phyloP scores from a whole-genome alignment of 2,113 vertebrate species.

The Halichoerus grypus region DNA sequence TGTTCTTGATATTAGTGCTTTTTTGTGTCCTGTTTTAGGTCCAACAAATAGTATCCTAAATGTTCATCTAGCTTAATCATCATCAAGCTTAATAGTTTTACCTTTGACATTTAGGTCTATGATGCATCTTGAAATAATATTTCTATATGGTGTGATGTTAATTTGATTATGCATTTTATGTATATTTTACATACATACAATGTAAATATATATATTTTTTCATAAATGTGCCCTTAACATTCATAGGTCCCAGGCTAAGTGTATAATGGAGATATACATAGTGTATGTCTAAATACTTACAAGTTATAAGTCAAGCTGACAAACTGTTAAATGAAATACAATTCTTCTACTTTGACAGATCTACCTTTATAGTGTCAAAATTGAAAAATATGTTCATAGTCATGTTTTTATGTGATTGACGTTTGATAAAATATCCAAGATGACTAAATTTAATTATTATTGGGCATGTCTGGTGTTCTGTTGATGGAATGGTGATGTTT shows the following conservation, averaged over 20 bases:
- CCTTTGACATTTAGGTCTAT: slow-evolving; percentile 7
- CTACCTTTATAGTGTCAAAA: slow-evolving; percentile 5
- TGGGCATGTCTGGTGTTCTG: background rate
- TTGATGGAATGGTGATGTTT: background rate
- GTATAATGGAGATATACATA: slow-evolving; percentile 1
- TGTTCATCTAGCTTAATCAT: background rate
- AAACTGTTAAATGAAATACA: slow-evolving; percentile 29
- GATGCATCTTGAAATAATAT: background rate
- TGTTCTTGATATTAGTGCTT: background rate
- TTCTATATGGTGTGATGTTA: background rate
- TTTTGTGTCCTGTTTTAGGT: background rate
- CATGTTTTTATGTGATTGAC: slow-evolving; percentile 31
- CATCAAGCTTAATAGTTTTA: background rate
- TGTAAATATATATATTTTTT: background rate
- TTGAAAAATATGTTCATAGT: slow-evolving; percentile 39
- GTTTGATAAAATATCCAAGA: slow-evolving; percentile 11
- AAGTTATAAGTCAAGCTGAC: slow-evolving; percentile 41
- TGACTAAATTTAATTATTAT: slow-evolving; percentile 30
- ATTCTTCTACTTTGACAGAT: slow-evolving; percentile 4
- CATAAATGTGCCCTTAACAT: background rate
- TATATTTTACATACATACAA: background rate
- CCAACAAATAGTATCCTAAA: background rate
- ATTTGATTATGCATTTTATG: background rate
- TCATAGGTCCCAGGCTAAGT: background rate
- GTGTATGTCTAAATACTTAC: slow-evolving; percentile 39